Percentiles rank a stretch among this genome's conserved stretches.
Conservation (phyloP, 1,140 invertebrate genomes). For the Brachionus asplanchnoidis region DNA sequence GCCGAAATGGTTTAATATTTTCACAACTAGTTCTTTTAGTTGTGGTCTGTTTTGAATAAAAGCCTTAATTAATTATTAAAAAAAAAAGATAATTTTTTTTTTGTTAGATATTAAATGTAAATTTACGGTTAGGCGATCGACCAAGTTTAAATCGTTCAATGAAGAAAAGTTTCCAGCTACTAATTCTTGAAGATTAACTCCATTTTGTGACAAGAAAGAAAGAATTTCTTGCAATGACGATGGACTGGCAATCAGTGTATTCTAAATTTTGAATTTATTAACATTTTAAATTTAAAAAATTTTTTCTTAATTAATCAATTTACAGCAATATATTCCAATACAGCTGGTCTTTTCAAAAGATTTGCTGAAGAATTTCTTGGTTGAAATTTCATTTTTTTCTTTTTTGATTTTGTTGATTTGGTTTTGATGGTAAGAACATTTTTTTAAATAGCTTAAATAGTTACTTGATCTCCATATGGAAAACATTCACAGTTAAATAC, state of each 20-base stretch:
- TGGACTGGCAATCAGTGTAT: background rate
- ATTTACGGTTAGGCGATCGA: background rate
- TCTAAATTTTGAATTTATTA: background rate
- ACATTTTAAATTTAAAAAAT: background rate
- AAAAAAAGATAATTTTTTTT: background rate
- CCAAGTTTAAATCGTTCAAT: background rate
- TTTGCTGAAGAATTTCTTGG: too few relatives aligned
- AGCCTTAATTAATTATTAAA: background rate
- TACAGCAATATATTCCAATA: background rate
- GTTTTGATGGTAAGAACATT: too few relatives aligned
- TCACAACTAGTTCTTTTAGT: background rate
- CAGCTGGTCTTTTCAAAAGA: too few relatives aligned
- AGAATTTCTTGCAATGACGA: background rate
- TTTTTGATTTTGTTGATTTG: too few relatives aligned
- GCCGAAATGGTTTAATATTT: background rate
- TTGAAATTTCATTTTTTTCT: too few relatives aligned
- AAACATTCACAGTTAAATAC: too few relatives aligned
- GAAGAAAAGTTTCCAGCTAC: background rate
- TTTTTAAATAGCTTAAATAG: too few relatives aligned
- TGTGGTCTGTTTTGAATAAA: background rate
- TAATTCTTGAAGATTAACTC: background rate
- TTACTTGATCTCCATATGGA: too few relatives aligned
- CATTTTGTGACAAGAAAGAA: background rate
- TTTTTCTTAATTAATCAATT: background rate
- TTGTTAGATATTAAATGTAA: background rate